Evolutionary conservation across 2,888 invertebrate genomes (phyloP).

Genomic region (Aspidiotus destructor): DNA sequence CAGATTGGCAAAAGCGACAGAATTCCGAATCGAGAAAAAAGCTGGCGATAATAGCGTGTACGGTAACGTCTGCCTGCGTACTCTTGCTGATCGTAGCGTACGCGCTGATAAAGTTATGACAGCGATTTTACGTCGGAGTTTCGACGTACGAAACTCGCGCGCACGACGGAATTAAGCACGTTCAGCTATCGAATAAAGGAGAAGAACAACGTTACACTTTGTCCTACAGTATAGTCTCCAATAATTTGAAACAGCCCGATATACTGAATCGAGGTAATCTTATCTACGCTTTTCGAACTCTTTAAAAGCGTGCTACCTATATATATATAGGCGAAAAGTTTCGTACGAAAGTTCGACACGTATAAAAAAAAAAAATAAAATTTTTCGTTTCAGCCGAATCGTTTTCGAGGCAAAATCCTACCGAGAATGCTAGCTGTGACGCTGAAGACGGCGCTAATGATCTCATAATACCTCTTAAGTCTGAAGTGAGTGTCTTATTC

Average conservation of each 20-base stretch:
- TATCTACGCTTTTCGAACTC: neutral
- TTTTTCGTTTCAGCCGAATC: slow-evolving; percentile 3
- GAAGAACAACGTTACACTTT: slow-evolving; percentile 69
- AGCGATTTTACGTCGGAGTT: slow-evolving; percentile 20
- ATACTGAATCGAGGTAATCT: slow-evolving; percentile 55
- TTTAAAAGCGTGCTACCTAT: neutral
- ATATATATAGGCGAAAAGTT: neutral
- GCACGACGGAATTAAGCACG: slow-evolving; percentile 14
- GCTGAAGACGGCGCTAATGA: too few species aligned
- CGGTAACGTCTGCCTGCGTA: slow-evolving; percentile 10
- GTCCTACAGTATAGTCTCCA: slow-evolving; percentile 67
- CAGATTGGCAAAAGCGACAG: slow-evolving; percentile 23
- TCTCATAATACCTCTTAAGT: too few species aligned
- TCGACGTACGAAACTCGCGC: slow-evolving; percentile 7
- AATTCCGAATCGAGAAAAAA: slow-evolving; percentile 6
- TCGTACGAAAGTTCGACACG: too few species aligned
- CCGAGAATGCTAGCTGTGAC: too few species aligned
- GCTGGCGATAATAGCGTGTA: slow-evolving; percentile 16
- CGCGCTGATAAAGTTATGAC: slow-evolving; percentile 25
- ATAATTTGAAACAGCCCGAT: slow-evolving; percentile 52
- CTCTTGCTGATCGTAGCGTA: slow-evolving; percentile 10
- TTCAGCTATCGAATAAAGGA: slow-evolving; percentile 16
- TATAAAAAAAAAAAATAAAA: neutral
- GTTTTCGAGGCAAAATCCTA: neutral
- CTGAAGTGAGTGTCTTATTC: too few species aligned